Base-by-base conservation (phyloP, 53 echinoderm and acorn worm genomes). In the Zoroaster sp. region DNA sequence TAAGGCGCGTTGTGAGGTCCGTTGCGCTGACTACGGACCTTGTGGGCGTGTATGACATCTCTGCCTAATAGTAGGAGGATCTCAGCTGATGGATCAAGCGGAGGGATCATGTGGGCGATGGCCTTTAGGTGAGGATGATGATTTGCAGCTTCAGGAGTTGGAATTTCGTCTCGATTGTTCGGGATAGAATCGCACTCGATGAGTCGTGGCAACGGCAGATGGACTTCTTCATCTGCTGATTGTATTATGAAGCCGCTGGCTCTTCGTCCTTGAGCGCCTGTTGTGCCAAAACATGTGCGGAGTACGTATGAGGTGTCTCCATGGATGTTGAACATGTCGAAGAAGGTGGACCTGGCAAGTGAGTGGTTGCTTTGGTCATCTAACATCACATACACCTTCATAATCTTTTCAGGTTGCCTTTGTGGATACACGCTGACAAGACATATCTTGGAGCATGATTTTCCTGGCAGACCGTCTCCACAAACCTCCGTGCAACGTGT, bases 391-490 rank as follows among this genome's bases (percentile, higher is more conserved):
- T 87, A 91, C 28, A 70, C 72, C 12, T 67, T 55, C 37, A 72
- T 46, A 14, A 11, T 51, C n/a, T 0, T 73, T 1, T 73, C 69
- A 44, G 67, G 69, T 37, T 83, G 63, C 8, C 53, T 38, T 1
- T 92, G 74, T 0, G 83, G 80, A 45, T 74, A 88, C 20, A 88
- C 59, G 33, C 41, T 53, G 49, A 59, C 83, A 7, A 80, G 77
- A 34, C 92, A 92, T 49, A 89, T 83, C 54, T 92, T 92, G 15
- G 92, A 88, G 23, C 92, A 92, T 9, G 88, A 89, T 71, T 66
- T 80, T 66, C 87, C 87, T 1, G 53, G 44, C 8, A 54, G 36
- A 32, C 43, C 35, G 14, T 93, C 28, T 40, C 55, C 76, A 33
- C 87, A 91, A 30, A 89, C 47, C 32, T 73, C 73, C 37, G 42